Conservation (phyloP, 2,113 vertebrate species). For the Calidris pugnax region DNA sequence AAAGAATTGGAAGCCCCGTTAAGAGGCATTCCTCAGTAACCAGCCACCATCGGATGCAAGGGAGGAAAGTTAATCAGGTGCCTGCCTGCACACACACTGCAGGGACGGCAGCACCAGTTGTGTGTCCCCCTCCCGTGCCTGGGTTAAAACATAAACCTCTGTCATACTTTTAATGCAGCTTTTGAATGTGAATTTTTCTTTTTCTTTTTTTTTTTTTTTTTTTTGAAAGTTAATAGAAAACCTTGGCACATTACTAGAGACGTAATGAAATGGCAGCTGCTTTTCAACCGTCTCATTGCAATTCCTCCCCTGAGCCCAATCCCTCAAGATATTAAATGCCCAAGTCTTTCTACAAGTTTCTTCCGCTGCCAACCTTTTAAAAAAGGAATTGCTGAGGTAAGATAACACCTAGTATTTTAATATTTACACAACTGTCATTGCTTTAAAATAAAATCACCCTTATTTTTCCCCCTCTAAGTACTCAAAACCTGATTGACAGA, state of each 20-base stretch:
- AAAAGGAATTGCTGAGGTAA: conserved; percentile 25
- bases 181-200: neutral
- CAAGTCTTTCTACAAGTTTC: conserved; percentile 6
- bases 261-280: conserved; percentile 51
- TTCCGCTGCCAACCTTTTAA: conserved; percentile 20
- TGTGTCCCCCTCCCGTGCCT: neutral
- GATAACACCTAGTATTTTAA: conserved; percentile 43
- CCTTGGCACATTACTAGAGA: conserved; percentile 49
- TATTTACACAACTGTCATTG: neutral
- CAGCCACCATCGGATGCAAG: neutral
- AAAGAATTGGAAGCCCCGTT: neutral
- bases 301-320: conserved; percentile 25
- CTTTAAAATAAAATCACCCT: neutral
- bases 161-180: neutral
- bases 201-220: neutral
- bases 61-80: neutral
- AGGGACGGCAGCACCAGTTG: neutral
- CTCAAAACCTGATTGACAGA: neutral
- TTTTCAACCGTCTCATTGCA: conserved; percentile 58
- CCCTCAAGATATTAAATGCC: conserved; percentile 30
- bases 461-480: neutral
- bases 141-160: conserved; percentile 40
- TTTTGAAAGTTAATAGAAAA: conserved; percentile 44
- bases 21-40: conserved; percentile 15
- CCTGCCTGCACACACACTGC: neutral